phyloP scores from a whole-genome alignment of 2,797 vertebrate genomes.

The Lepilemur septentrionalis region DNA sequence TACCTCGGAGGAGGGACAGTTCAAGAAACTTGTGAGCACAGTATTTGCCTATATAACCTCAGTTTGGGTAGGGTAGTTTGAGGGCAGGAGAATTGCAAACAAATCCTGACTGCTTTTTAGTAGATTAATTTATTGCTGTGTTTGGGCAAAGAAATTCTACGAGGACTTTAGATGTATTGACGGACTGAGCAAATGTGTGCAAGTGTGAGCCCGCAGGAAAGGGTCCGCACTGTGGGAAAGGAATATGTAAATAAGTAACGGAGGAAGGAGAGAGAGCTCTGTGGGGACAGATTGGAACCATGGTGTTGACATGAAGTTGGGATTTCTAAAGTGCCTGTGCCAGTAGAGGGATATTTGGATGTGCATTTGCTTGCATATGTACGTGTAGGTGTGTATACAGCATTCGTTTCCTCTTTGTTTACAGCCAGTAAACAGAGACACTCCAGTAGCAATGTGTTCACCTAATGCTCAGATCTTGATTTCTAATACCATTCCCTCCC shows the following conservation, averaged over 20 bases:
- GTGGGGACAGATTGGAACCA: neutral
- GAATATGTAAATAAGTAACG: rapidly evolving
- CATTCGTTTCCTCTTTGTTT: neutral
- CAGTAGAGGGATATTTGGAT: no score
- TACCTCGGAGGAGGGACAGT: neutral
- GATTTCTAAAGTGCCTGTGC: neutral
- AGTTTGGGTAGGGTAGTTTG: neutral
- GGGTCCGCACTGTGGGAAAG: neutral
- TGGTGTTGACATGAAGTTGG: neutral
- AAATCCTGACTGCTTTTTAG: neutral
- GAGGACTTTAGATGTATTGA: neutral
- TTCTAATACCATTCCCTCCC: neutral
- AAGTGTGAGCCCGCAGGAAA: neutral
- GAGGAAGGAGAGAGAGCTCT: neutral
- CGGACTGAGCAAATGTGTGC: neutral
- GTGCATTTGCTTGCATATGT: neutral
- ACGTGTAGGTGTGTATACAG: rapidly evolving
- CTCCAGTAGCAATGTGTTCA: no score
- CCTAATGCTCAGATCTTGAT: neutral
- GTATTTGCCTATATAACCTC: neutral
- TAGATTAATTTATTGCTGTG: neutral
- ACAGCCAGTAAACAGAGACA: neutral
- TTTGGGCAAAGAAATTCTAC: neutral
- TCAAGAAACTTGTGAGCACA: rapidly evolving
- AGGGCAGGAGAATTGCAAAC: neutral